A percentile compares a stretch with the other conserved stretches of the same genome.
phyloP scores from a whole-genome alignment of 2,113 vertebrate species.

The Nannospalax galili region DNA sequence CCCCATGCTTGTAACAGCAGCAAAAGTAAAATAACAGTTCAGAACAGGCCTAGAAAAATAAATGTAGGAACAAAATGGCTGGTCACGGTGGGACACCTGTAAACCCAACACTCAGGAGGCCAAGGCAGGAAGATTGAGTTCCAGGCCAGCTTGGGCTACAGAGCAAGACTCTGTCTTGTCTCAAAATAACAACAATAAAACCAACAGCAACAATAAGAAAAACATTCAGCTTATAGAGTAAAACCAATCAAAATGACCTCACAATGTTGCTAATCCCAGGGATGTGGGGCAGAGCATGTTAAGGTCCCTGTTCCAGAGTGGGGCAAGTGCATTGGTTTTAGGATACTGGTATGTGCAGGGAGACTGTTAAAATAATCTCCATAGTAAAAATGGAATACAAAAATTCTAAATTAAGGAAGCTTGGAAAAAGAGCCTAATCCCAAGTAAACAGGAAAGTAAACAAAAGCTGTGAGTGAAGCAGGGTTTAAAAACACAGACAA shows the following conservation, averaged over 20 bases:
- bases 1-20: background rate
- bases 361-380: background rate
- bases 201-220: background rate
- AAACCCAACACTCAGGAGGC: background rate
- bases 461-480: background rate
- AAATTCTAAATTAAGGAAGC: too few species aligned
- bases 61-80: too few species aligned
- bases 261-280: background rate
- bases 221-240: too few species aligned
- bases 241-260: background rate
- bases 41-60: background rate
- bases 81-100: background rate
- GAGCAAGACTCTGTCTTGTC: background rate
- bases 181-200: background rate
- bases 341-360: background rate
- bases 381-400: background rate
- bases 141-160: background rate
- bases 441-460: background rate
- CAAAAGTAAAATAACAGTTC: background rate
- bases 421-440: background rate
- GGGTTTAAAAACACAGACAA: background rate
- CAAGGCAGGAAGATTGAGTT: background rate
- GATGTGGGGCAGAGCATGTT: background rate
- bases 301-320: too few species aligned
- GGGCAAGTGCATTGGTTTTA: background rate